These are phyloP conservation scores for Apodemus agrarius DNA, from an alignment of 2,797 vertebrate species.

Conservation along the genomic window DNA sequence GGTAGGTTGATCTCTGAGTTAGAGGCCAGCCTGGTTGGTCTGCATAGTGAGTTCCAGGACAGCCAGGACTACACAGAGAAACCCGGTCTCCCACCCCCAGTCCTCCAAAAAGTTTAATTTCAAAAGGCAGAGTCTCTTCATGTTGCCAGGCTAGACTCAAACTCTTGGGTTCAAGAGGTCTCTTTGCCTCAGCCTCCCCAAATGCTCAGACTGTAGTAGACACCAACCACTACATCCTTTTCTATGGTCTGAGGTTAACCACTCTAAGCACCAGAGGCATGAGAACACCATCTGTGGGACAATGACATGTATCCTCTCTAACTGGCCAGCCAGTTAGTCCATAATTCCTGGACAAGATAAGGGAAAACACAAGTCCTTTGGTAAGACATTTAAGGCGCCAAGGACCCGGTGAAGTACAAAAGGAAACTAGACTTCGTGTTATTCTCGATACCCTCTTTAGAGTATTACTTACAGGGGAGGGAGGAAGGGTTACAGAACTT, in stretches of 20 bases:
- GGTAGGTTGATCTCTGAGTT: neutral
- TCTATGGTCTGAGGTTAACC: neutral
- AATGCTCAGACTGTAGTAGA: neutral
- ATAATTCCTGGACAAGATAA: neutral
- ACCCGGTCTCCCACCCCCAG: too few species aligned
- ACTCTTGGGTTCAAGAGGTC: neutral
- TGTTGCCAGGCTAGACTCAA: neutral
- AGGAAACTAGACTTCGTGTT: constrained; percentile 38
- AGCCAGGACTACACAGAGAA: neutral
- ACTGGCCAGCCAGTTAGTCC: neutral
- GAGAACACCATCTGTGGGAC: neutral
- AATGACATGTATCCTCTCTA: neutral
- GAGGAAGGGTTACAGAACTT: neutral
- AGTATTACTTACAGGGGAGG: neutral
- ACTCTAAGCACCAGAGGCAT: neutral
- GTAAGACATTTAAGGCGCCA: neutral
- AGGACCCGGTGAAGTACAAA: neutral
- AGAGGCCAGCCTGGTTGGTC: neutral
- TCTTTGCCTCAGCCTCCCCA: neutral
- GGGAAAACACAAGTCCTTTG: neutral
- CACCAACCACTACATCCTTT: too few species aligned
- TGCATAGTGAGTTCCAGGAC: neutral
- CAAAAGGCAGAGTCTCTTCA: neutral
- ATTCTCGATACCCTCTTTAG: neutral
- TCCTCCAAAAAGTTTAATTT: too few species aligned